These are phyloP conservation scores for Drosophila paulistorum DNA, from an alignment of 1,140 invertebrate species.

Conservation along the genomic window DNA sequence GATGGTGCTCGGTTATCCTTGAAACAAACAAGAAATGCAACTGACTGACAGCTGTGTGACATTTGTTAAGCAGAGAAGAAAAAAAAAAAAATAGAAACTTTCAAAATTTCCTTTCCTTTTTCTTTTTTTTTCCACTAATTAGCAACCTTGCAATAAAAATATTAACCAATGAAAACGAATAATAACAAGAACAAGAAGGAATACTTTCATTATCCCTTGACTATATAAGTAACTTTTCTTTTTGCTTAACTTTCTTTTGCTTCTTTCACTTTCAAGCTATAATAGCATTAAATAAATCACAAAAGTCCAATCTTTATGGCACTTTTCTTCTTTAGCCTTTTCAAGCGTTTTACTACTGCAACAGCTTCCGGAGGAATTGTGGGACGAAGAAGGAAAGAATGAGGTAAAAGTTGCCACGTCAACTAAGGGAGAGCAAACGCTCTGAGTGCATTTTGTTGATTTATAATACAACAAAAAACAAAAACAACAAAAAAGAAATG, in stretches of 20 bases:
- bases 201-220: not conserved
- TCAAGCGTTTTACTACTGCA: slow-evolving; percentile 6
- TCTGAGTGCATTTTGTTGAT: slow-evolving; percentile 11
- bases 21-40: slow-evolving; percentile 13
- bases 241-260: not conserved
- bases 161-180: slow-evolving; percentile 5
- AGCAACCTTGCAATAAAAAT: slow-evolving; percentile 11
- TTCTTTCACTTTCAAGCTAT: slow-evolving; percentile 8
- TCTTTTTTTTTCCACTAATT: not conserved
- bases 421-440: not conserved
- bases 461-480: slow-evolving; percentile 3
- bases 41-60: slow-evolving; percentile 13
- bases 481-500: not conserved
- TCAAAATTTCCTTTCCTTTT: not conserved
- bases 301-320: slow-evolving; percentile 14
- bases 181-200: not conserved
- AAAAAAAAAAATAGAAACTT: not conserved
- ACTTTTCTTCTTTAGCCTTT: slow-evolving; percentile 11
- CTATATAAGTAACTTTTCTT: not conserved
- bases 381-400: not conserved
- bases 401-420: slow-evolving; percentile 9
- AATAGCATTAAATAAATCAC: slow-evolving; percentile 14
- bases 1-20: slow-evolving; percentile 7
- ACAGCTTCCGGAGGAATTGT: not conserved
- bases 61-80: slow-evolving; percentile 1